Percentiles rank a stretch among this genome's conserved stretches.
phyloP scores from a whole-genome alignment of 2,888 invertebrate species.

The Uropetala carovei region DNA sequence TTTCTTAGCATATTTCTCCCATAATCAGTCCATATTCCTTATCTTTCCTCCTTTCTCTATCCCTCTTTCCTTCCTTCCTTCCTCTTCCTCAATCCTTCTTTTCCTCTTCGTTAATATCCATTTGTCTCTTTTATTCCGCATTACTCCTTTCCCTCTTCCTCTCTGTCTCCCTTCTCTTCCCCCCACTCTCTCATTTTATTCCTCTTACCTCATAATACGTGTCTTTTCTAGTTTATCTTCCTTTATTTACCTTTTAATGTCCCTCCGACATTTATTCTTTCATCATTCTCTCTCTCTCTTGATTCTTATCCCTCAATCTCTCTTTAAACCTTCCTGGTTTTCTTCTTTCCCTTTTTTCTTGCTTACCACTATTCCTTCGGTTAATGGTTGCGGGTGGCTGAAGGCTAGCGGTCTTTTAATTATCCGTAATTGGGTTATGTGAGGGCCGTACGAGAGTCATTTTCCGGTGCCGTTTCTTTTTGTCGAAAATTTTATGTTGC shows the following conservation, averaged over 20 bases:
- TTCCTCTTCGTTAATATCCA: not conserved
- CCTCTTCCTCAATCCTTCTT: not conserved
- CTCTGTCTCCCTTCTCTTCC: not conserved
- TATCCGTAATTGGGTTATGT: too few species aligned
- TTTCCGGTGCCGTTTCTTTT: too few species aligned
- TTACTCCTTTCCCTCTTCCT: not conserved
- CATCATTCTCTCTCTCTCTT: not conserved
- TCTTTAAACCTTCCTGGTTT: not conserved
- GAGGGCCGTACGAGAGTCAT: too few species aligned
- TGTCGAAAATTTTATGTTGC: too few species aligned
- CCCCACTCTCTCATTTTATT: not conserved
- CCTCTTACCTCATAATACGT: too few species aligned
- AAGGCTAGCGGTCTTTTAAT: too few species aligned
- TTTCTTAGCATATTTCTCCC: too few species aligned
- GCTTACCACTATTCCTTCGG: not conserved
- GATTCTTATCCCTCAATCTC: not conserved
- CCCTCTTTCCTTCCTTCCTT: not conserved
- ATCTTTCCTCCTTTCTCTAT: not conserved
- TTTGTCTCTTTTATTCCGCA: not conserved
- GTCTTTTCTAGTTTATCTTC: not conserved
- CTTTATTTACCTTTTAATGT: not conserved
- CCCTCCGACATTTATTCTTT: not conserved
- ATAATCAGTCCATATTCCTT: too few species aligned
- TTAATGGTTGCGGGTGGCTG: too few species aligned
- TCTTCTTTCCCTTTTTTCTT: not conserved